Base-by-base conservation (phyloP, 1,140 invertebrate genomes). In the Nasonia vitripennis region DNA sequence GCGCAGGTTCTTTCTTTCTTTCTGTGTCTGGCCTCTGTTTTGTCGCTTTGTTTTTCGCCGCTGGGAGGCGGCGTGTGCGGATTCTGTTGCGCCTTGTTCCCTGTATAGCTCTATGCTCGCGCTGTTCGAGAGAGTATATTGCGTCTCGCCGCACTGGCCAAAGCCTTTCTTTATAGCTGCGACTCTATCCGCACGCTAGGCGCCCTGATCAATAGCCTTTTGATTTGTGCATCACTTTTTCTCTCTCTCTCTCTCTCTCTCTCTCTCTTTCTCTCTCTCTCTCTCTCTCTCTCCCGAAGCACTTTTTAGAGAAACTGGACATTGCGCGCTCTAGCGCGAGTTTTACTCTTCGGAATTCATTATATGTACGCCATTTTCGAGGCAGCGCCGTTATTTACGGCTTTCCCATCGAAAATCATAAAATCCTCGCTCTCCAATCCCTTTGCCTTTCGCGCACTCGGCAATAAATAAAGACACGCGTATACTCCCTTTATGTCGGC, bases 401-500 rank as follows among this genome's bases (percentile, higher is more conserved):
- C 34, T 23, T 48, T 83, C 11, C 71, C 55, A 68, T 37, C n/a
- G 70, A 37, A 84, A 62, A 84, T 74, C 68, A 62, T 74, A 80
- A 84, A 80, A 31, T 14, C 34, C 23, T 20, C 31, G 10, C 23
- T 45, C 23, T 45, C 55, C 55, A 62, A 62, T 62, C 23, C 75
- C 51, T 7, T 68, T 31, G 34, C 70, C 27, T 31, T 1, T n/a
- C 23, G 41, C 23, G 6, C 34, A 45, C 48, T n/a, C 34, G 84
- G 71, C 51, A 75, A 85, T 85, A 85, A 85, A 85, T 85, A 85
- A 85, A 75, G 48, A 70, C 17, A 78, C 48, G 48, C 48, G 68
- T 31, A 23, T 41, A 70, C 62, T 23, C 55, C 27, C 37, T 41
- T 80, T 62, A 71, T 73, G 71, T 84, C 78, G 55, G 20, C 20